These are phyloP conservation scores for Eumacrocentrus americanus DNA, from an alignment of 2,888 invertebrate species.

Conservation along the genomic window DNA sequence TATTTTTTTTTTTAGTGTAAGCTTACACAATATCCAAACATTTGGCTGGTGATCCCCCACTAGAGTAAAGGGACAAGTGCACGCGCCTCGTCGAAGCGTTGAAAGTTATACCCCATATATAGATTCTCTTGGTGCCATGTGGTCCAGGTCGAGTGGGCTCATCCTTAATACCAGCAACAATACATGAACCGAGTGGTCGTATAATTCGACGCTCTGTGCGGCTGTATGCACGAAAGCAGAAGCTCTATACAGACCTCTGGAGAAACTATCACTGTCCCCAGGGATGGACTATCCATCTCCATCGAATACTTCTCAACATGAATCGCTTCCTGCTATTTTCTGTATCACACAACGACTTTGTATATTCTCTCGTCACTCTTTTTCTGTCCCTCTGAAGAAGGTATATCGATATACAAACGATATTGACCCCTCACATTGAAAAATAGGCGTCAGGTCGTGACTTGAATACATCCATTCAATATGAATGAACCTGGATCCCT, in stretches of 20 bases:
- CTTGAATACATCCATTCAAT: too few species aligned
- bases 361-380: conserved; percentile 7
- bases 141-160: conserved; percentile 58
- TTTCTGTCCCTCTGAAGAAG: not conserved
- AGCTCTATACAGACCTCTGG: conserved; percentile 7
- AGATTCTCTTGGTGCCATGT: conserved; percentile 51
- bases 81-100: conserved; percentile 33
- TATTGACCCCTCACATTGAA: conserved; percentile 21
- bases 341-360: conserved; percentile 40
- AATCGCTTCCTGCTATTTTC: conserved; percentile 40
- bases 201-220: conserved; percentile 32
- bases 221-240: conserved; percentile 8
- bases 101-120: conserved; percentile 35
- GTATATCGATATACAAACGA: conserved; percentile 2
- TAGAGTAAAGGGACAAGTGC: conserved; percentile 18
- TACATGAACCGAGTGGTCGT: conserved; percentile 37
- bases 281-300: conserved; percentile 59
- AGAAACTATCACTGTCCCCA: conserved; percentile 40
- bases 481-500: too few species aligned
- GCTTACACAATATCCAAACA: conserved; percentile 27
- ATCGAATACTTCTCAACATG: conserved; percentile 57
- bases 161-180: conserved; percentile 56
- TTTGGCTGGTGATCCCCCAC: conserved; percentile 27
- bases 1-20: conserved; percentile 1
- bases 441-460: conserved; percentile 16